Evolutionary conservation across 2,888 invertebrate genomes (phyloP).

Genomic region (Asteroscopus sphinx): DNA sequence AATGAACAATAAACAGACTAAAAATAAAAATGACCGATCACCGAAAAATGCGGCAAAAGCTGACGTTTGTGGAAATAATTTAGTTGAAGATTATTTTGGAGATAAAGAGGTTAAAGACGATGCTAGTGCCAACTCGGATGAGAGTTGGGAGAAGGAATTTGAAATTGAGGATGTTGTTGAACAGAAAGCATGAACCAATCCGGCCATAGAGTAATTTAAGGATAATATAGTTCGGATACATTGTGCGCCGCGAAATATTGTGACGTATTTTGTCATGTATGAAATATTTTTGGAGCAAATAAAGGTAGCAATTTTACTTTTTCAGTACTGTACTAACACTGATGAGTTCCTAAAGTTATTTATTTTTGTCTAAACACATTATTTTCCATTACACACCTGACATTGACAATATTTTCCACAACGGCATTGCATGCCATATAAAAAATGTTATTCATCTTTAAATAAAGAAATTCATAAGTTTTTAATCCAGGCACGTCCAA

Average conservation of each 20-base stretch:
- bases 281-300: constrained; percentile 7
- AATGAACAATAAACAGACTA: constrained; percentile 66
- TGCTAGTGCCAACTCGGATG: constrained; percentile 87
- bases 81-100: constrained; percentile 89
- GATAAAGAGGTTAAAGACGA: constrained; percentile 84
- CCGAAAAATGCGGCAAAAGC: constrained; percentile 77
- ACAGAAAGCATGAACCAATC: constrained; percentile 74
- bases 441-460: too few species aligned
- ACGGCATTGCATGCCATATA: too few species aligned
- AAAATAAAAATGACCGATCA: constrained; percentile 71
- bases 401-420: too few species aligned
- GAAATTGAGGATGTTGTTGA: constrained; percentile 83
- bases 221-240: constrained; percentile 48
- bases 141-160: constrained; percentile 91
- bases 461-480: too few species aligned
- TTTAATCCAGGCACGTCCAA: too few species aligned
- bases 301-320: constrained; percentile 24
- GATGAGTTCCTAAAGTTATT: too few species aligned
- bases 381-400: too few species aligned
- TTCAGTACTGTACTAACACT: too few species aligned
- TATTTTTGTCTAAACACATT: too few species aligned
- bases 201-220: constrained; percentile 60
- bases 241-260: constrained; percentile 50
- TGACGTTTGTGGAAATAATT: constrained; percentile 85
- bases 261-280: constrained; percentile 19